Base-by-base conservation (phyloP, 2,888 invertebrate genomes). In the Drosophila rubida region DNA sequence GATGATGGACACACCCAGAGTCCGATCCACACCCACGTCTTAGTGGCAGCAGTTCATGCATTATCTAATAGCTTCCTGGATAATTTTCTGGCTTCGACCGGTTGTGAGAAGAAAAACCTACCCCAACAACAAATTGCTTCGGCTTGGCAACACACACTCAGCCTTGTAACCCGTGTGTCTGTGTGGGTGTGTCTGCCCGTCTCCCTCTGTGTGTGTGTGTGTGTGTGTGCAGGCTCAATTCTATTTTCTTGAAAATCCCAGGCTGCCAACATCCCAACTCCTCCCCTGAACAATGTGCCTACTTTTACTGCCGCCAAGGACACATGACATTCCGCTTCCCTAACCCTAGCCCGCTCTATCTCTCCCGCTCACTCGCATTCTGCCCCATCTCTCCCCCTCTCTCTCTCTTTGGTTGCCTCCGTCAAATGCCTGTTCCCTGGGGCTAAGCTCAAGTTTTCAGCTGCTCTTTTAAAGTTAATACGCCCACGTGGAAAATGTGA, bases 21-120 rank as follows among this genome's bases (percentile, higher is more conserved):
- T 30, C 11, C 37, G 45, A 45, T 44, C 49, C 35, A 60, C 32
- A 41, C 44, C 45, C 60, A 65, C 23, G 25, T 11, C 39, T 9
- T 14, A 16, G 25, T 19, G 53, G 44, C 62, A 50, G 60, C 62
- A 50, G 60, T 59, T 75, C 69, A 70, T 71, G 69, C 73, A 78
- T 78, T 87, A 80, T 83, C 87, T 84, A 87, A 83, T 70, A 74
- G 80, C 83, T 70, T 82, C 68, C 72, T 78, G 80, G 69, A 71
- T 78, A 64, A 69, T 76, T 62, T 76, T 65, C 58, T 50, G 60
- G 55, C 27, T 32, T 32, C 41, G 13, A 13, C 49, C 13, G 30
- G 14, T 23, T 8, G 27, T 32, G 49, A 62, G 64, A 53, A 60
- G 54, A 53, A 66, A 74, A 84, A 75, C 88, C 87, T 87, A 88